Evolutionary conservation across 2,113 vertebrate genomes (phyloP), one percentile per base, ranked within the genome.

Genomic region (Hippocampus mohnikei): DNA sequence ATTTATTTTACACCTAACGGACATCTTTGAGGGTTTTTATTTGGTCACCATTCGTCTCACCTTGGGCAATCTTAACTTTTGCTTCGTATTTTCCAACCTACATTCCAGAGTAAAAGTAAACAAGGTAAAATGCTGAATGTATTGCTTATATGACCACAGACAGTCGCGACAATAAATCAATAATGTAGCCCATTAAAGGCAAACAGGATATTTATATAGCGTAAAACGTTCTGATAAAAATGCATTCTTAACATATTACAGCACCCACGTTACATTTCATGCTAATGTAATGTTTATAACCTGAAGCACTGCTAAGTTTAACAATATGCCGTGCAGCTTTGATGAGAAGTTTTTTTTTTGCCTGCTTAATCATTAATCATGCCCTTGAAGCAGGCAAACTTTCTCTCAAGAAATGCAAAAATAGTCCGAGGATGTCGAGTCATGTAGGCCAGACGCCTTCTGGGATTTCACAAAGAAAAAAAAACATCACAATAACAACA

Each of bases 301-400:
- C 73, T 73, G 61, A 70, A 84, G 79, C 84, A 61, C 46, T 59
- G 83, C 78, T 52, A 61, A 80, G 69, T 85, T 75, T 66, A 85
- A 87, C 85, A 85, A 85, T 83, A 74, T 74, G 73, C 69, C 48
- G 46, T 68, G 52, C 21, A 40, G 78, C 86, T 89, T 88, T 88
- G 83, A 87, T 79, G 83, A 69, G 62, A 74, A 79, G 79, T 25
- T 23, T 82, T 81, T 75, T 80, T 80, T 83, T 81, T 7, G 2
- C 62, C 71, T 73, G 75, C 75, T 89, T 77, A 86, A 90, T 90
- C 79, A 89, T 91, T 91, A 87, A 90, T 87, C 72, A 77, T 74
- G 73, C 74, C 87, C 85, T 85, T 86, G 75, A 84, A 89, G 81
- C 68, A 2, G 8, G 62, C 46, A 81, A 85, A 66, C 74, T 84